Evolutionary conservation across 2,888 invertebrate species (phyloP).

Genomic region (Andrena chrysosceles): DNA sequence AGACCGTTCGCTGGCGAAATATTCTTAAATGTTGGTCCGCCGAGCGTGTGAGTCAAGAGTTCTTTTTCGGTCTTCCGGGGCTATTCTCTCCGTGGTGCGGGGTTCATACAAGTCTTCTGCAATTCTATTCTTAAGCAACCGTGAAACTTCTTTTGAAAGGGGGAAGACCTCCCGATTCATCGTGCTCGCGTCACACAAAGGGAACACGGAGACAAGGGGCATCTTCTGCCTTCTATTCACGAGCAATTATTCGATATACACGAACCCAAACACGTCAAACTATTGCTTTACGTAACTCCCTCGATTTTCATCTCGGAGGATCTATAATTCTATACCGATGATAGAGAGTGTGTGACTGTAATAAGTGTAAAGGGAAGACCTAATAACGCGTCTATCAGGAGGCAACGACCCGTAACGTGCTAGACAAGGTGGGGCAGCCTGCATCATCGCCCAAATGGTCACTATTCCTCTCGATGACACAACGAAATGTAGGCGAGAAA

Average conservation of each 20-base stretch:
- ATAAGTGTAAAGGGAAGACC: background rate
- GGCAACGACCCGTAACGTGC: slow-evolving; percentile 51
- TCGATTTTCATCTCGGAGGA: background rate
- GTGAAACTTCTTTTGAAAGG: background rate
- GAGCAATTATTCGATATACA: background rate
- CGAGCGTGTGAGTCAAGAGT: background rate
- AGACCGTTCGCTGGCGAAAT: background rate
- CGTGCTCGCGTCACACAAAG: background rate
- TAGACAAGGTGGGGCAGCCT: slow-evolving; percentile 31
- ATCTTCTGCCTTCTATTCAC: background rate
- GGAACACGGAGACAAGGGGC: background rate
- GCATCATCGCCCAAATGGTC: background rate
- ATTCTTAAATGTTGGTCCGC: background rate
- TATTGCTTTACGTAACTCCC: background rate
- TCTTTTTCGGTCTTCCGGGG: background rate
- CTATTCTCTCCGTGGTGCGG: background rate
- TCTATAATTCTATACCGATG: no score
- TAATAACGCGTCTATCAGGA: slow-evolving; percentile 43
- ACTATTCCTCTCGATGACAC: background rate
- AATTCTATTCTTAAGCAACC: slow-evolving; percentile 33
- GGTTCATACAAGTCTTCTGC: slow-evolving; percentile 7
- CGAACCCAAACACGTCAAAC: background rate
- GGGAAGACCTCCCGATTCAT: slow-evolving; percentile 10
- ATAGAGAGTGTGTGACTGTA: no score
- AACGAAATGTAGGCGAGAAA: background rate